Base-by-base conservation (phyloP, 1,140 invertebrate genomes). In the Drosophila guanche region DNA sequence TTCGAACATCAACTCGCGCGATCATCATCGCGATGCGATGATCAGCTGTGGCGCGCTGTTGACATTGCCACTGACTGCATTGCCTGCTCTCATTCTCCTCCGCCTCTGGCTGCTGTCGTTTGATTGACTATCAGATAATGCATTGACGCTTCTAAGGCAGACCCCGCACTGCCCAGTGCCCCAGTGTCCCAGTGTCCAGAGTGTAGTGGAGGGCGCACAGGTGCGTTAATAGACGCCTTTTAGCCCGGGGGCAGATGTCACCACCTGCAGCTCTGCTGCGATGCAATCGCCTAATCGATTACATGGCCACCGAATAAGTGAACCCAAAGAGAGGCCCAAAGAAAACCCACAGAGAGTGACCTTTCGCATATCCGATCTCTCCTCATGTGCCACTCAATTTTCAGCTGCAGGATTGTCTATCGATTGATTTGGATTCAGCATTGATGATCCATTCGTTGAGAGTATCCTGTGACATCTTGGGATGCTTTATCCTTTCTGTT, bases 51-150 rank as follows among this genome's bases (percentile, higher is more conserved):
- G 33, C 33, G 10, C 33, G 58, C 58, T 58, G 55, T 58, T 58
- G 53, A 55, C 53, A 37, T 55, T 41, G 53, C 53, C 33, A 37
- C 12, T 37, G 37, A 37, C 16, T 20, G 16, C 54, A 25, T 16
- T 47, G 46, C 51, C 25, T 57, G 59, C 45, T 73, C 59, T 5
- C 10, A 25, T 33, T 20, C 14, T 8, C 22, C 22, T n/a, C 3
- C 12, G 14, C 56, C 51, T 73, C 14, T 48, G 61, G 60, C 72
- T 74, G 70, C 62, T 74, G 69, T 33, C 57, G 40, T 75, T 76
- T 69, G 74, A 76, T 76, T 76, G 74, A 76, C 73, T 76, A 76
- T 76, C 74, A 57, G 74, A 76, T 76, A 76, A 76, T 76, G 74
- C 65, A 55, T 70, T 76, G 74, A 76, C 74, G 74, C 74, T 70